A percentile compares a stretch with the other conserved stretches of the same genome.
Conservation (phyloP, 1,140 invertebrate genomes). For the Oscheius sp. region DNA sequence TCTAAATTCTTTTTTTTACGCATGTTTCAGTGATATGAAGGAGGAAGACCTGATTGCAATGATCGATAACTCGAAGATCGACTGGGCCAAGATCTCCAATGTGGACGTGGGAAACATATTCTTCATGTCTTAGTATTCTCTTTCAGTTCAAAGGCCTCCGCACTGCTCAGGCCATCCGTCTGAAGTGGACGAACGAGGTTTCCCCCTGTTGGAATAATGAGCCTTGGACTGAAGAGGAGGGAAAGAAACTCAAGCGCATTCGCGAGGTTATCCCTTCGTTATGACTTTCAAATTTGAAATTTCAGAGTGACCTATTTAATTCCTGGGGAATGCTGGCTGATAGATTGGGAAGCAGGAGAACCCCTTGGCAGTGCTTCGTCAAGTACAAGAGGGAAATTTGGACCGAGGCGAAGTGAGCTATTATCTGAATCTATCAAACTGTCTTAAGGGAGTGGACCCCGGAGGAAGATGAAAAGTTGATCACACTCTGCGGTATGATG, state of each 20-base stretch:
- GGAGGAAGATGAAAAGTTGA: conserved; percentile 59
- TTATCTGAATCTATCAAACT: background rate
- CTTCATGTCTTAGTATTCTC: background rate
- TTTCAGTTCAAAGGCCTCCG: conserved; percentile 54
- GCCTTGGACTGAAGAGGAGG: conserved; percentile 54
- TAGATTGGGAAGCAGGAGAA: conserved; percentile 59
- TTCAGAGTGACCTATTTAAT: conserved; percentile 24
- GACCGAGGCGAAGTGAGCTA: background rate
- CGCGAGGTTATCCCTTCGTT: conserved; percentile 15
- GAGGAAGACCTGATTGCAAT: conserved; percentile 17
- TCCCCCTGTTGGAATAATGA: conserved; percentile 56
- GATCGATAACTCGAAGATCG: background rate
- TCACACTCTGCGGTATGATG: conserved; percentile 52
- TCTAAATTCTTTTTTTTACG: too few relatives aligned
- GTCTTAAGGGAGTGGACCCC: conserved; percentile 56
- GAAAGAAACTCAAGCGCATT: conserved; percentile 49
- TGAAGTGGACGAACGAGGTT: conserved; percentile 60
- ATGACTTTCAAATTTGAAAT: background rate
- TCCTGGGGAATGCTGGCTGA: conserved; percentile 60
- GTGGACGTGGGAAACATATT: background rate
- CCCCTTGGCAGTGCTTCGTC: conserved; percentile 62
- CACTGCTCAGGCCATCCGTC: conserved; percentile 47
- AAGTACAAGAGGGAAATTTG: conserved; percentile 59
- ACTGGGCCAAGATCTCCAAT: conserved; percentile 34
- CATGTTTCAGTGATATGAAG: conserved; percentile 19